phyloP scores from a whole-genome alignment of 2,113 vertebrate species.

The Centrocercus urophasianus region DNA sequence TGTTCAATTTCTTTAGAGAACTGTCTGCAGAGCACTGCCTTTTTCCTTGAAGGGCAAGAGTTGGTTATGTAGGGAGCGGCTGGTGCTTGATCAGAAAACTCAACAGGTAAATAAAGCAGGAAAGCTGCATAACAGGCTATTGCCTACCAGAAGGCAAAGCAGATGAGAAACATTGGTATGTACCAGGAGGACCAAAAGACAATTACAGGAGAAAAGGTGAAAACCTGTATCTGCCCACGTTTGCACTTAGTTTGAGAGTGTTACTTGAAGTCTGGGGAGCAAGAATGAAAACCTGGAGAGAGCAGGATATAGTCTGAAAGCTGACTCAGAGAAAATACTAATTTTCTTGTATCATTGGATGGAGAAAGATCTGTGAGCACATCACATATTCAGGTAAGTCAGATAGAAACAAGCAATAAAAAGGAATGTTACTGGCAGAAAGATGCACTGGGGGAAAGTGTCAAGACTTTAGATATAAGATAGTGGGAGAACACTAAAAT shows the following conservation, averaged over 20 bases:
- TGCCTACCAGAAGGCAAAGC: not conserved
- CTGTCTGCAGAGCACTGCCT: not conserved
- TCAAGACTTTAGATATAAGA: not conserved
- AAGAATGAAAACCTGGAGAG: not conserved
- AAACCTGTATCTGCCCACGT: not conserved
- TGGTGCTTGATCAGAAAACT: not conserved
- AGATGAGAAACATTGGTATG: not conserved
- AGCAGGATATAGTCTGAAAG: not conserved
- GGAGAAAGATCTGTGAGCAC: not conserved
- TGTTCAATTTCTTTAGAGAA: not conserved
- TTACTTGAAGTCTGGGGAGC: not conserved
- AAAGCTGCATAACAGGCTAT: not conserved
- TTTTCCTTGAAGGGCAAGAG: not conserved
- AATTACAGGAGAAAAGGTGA: not conserved
- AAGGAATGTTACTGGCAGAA: not conserved
- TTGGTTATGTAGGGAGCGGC: not conserved
- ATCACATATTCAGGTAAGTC: not conserved
- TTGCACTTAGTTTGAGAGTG: not conserved
- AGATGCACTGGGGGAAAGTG: not conserved
- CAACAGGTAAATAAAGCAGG: not conserved
- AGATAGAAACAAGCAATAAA: not conserved
- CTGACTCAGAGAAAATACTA: not conserved
- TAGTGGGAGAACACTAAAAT: not conserved
- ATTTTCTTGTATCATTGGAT: not conserved
- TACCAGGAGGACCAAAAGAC: not conserved